Conservation (phyloP, 2,888 invertebrate genomes). For the Clepsis dumicolana region DNA sequence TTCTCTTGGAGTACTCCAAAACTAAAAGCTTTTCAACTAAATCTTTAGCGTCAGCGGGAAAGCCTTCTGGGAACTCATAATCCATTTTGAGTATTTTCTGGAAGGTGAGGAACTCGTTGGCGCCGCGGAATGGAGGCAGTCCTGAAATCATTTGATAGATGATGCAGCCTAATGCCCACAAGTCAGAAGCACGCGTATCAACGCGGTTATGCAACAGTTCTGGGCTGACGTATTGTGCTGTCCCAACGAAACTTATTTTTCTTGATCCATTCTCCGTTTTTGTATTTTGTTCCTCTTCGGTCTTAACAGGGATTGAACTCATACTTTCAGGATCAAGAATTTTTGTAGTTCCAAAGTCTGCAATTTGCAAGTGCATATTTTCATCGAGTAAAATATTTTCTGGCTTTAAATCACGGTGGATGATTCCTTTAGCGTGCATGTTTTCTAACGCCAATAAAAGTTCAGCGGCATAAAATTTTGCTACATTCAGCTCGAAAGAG, state of each 20-base stretch:
- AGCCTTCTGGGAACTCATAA: constrained; percentile 97
- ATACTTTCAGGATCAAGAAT: constrained; percentile 86
- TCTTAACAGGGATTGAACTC: constrained; percentile 54
- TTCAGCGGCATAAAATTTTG: constrained; percentile 98
- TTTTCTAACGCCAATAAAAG: constrained; percentile 96
- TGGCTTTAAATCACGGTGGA: constrained; percentile 98
- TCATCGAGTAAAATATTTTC: constrained; percentile 98
- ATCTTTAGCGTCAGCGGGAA: constrained; percentile 94
- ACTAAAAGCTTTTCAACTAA: constrained; percentile 95
- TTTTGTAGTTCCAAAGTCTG: constrained; percentile 99
- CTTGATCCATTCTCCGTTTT: constrained; percentile 81
- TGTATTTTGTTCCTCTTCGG: constrained; percentile 62
- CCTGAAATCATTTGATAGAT: constrained; percentile 99
- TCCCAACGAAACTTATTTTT: constrained; percentile 97
- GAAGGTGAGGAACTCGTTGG: constrained; percentile 98
- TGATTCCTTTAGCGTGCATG: constrained; percentile 94
- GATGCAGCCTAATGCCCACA: constrained; percentile 99
- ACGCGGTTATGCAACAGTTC: constrained; percentile 95
- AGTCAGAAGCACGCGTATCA: constrained; percentile 92
- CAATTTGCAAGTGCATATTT: constrained; percentile 97
- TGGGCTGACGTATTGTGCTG: constrained; percentile 99
- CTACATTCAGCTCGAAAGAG: constrained; percentile 95
- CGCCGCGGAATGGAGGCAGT: constrained; percentile 95
- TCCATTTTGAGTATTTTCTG: constrained; percentile 97
- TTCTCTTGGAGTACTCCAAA: constrained; percentile 91